phyloP scores from a whole-genome alignment of 2,797 vertebrate species.

The Cyclura pinguis region DNA sequence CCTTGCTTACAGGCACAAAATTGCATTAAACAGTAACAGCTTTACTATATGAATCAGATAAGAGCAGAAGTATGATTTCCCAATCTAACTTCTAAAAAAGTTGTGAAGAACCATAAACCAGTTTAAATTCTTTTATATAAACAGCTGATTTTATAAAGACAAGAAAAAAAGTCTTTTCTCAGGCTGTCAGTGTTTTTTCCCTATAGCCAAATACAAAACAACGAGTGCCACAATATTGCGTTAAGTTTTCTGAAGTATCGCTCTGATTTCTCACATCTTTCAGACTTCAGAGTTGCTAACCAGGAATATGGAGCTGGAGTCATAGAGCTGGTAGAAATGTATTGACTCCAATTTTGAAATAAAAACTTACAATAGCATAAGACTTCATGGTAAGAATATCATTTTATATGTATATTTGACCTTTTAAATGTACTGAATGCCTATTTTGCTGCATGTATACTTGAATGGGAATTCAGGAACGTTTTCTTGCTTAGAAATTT shows the following conservation, averaged over 20 bases:
- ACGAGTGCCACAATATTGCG: conserved; percentile 21
- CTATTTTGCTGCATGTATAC: too few species aligned
- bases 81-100: conserved; percentile 34
- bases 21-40: conserved; percentile 23
- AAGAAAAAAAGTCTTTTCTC: neutral
- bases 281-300: conserved; percentile 13
- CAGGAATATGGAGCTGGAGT: too few species aligned
- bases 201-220: conserved; percentile 25
- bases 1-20: conserved; percentile 46
- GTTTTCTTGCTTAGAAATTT: too few species aligned
- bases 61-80: conserved; percentile 31
- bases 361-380: too few species aligned
- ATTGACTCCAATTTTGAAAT: too few species aligned
- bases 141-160: conserved; percentile 42
- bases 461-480: too few species aligned
- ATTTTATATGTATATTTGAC: too few species aligned
- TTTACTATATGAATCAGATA: conserved; percentile 51
- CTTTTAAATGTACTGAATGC: too few species aligned
- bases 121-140: conserved; percentile 37
- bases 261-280: conserved; percentile 18
- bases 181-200: neutral
- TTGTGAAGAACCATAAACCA: conserved; percentile 42
- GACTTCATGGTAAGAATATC: too few species aligned
- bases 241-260: conserved; percentile 21
- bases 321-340: too few species aligned